These are phyloP conservation scores for Bubo scandiacus DNA, from an alignment of 2,113 vertebrate genomes.

Conservation along the genomic window DNA sequence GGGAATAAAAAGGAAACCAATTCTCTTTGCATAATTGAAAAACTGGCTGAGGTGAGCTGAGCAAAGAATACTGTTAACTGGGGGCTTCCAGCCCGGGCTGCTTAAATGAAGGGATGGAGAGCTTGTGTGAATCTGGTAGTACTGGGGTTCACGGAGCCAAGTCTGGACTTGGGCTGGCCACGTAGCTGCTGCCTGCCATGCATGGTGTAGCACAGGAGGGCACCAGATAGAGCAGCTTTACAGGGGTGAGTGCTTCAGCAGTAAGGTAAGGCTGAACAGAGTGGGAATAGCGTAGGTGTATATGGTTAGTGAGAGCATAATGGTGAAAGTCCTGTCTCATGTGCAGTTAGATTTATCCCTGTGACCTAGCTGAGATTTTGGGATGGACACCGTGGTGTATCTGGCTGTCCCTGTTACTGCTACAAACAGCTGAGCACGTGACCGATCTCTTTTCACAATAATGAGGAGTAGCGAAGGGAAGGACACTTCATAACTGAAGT, in stretches of 20 bases:
- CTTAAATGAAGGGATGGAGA: not conserved
- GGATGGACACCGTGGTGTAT: fast-evolving
- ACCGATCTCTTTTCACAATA: not conserved
- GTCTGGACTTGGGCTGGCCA: not conserved
- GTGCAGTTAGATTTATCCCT: fast-evolving
- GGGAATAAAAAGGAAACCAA: not conserved
- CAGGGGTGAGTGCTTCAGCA: fast-evolving
- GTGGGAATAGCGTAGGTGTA: too few species aligned
- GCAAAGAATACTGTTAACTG: not conserved
- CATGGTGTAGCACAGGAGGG: fast-evolving
- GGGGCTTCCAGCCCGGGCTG: not conserved
- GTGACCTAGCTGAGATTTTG: not conserved
- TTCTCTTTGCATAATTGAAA: not conserved
- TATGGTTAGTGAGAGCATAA: not conserved
- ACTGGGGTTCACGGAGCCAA: fast-evolving
- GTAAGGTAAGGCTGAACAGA: fast-evolving
- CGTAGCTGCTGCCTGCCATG: fast-evolving
- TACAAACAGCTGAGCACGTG: not conserved
- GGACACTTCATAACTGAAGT: not conserved
- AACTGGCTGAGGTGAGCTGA: not conserved
- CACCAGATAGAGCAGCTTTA: fast-evolving
- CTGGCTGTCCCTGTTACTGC: not conserved
- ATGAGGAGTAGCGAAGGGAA: not conserved
- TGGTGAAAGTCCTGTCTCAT: fast-evolving
- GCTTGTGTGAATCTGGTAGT: fast-evolving